Evolutionary conservation across 2,888 invertebrate genomes (phyloP).

Genomic region (Limenitis arthemis): DNA sequence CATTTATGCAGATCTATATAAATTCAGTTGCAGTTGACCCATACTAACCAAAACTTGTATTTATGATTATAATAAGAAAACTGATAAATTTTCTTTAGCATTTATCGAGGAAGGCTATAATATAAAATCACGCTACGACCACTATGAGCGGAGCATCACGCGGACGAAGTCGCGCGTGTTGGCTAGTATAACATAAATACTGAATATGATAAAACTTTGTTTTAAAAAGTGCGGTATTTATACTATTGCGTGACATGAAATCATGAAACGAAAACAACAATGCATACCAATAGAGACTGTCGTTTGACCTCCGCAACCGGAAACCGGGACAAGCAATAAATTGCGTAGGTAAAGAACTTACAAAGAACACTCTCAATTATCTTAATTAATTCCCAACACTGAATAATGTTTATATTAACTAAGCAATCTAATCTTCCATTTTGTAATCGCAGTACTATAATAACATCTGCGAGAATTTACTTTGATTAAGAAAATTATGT

Average conservation of each 20-base stretch:
- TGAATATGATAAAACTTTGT: not conserved
- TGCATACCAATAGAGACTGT: conserved; percentile 22
- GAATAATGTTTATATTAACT: conserved; percentile 26
- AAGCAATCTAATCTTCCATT: conserved; percentile 18
- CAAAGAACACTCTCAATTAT: conserved; percentile 24
- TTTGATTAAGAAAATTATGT: conserved; percentile 8
- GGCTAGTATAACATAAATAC: not conserved
- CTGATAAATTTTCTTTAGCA: too few species aligned
- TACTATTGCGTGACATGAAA: not conserved
- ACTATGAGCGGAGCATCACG: too few species aligned
- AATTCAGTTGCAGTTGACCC: too few species aligned
- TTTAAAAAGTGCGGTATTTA: not conserved
- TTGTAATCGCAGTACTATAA: conserved; percentile 4
- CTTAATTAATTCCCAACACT: conserved; percentile 27
- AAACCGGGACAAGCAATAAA: conserved; percentile 22
- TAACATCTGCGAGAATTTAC: conserved; percentile 2
- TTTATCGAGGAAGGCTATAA: too few species aligned
- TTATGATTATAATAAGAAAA: too few species aligned
- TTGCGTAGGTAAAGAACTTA: conserved; percentile 24
- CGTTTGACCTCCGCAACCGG: conserved; percentile 28
- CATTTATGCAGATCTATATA: too few species aligned
- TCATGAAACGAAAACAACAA: conserved; percentile 6
- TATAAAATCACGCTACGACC: too few species aligned
- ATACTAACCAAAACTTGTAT: too few species aligned
- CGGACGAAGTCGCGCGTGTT: too few species aligned